Conservation (phyloP, 2,888 invertebrate species). For the Pristionchus fissidentatus region DNA sequence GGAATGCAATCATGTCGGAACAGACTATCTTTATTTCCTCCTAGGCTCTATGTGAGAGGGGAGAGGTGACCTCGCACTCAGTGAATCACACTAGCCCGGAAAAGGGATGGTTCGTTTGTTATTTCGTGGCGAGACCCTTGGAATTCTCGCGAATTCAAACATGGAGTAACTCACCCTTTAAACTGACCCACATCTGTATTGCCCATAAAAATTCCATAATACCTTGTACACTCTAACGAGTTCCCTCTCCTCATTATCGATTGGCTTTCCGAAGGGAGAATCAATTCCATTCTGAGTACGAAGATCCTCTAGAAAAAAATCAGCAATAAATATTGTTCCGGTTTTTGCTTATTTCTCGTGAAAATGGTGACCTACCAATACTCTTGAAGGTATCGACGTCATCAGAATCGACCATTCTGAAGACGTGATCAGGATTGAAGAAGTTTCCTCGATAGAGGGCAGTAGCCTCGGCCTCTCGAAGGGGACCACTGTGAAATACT, state of each 20-base stretch:
- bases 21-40: no score
- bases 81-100: not conserved
- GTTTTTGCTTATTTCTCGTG: no score
- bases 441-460: not conserved
- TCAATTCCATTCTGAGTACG: not conserved
- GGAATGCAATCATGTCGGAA: no score
- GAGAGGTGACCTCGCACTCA: not conserved
- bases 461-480: not conserved
- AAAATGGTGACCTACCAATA: not conserved
- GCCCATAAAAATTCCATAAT: no score
- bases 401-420: not conserved
- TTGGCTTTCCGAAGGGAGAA: not conserved
- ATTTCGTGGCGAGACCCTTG: not conserved
- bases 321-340: not conserved
- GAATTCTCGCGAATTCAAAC: no score
- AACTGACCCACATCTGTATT: no score
- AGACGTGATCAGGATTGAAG: not conserved
- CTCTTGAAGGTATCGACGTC: not conserved
- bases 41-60: no score
- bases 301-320: not conserved
- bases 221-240: slow-evolving; percentile 9
- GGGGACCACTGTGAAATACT: not conserved
- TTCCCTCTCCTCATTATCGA: not conserved
- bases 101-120: not conserved
- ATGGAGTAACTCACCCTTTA: no score